Conservation (phyloP, 1,140 invertebrate genomes). For the Drosophila jambulina region DNA sequence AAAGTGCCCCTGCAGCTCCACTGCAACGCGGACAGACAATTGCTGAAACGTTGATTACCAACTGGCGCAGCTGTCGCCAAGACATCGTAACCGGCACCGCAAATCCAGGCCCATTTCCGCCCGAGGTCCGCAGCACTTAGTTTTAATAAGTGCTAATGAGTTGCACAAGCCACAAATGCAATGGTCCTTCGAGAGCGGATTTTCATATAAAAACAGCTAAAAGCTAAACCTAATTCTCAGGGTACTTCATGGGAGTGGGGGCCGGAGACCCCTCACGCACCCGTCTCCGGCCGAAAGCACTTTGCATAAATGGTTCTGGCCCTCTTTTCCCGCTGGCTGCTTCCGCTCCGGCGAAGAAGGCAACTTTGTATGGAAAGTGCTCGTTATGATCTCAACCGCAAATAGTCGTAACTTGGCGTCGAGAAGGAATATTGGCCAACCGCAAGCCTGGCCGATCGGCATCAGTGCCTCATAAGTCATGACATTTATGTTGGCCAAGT, state of each 20-base stretch:
- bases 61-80: slow-evolving; percentile 50
- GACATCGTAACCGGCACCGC: slow-evolving; percentile 37
- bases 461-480: slow-evolving; percentile 63
- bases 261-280: slow-evolving; percentile 1
- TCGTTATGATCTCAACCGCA: slow-evolving; percentile 67
- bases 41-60: slow-evolving; percentile 75
- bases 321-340: slow-evolving; percentile 29
- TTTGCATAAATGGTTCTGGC: slow-evolving; percentile 63
- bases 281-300: slow-evolving; percentile 29
- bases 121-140: slow-evolving; percentile 40
- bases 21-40: slow-evolving; percentile 57
- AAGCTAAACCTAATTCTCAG: slow-evolving; percentile 1
- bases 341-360: slow-evolving; percentile 55
- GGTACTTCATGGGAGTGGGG: slow-evolving; percentile 5
- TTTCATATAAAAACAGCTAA: slow-evolving; percentile 2
- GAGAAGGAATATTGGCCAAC: slow-evolving; percentile 36
- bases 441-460: slow-evolving; percentile 37
- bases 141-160: slow-evolving; percentile 83
- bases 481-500: slow-evolving; percentile 69
- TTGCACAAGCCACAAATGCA: slow-evolving; percentile 62
- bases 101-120: slow-evolving; percentile 59
- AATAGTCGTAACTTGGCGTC: slow-evolving; percentile 56
- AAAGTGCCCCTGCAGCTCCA: slow-evolving; percentile 31
- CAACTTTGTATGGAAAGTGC: slow-evolving; percentile 72
- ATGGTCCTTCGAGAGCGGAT: slow-evolving; percentile 9